These are phyloP conservation scores for Triplophysa bombifrons DNA, from an alignment of 2,797 vertebrate genomes.

Conservation along the genomic window DNA sequence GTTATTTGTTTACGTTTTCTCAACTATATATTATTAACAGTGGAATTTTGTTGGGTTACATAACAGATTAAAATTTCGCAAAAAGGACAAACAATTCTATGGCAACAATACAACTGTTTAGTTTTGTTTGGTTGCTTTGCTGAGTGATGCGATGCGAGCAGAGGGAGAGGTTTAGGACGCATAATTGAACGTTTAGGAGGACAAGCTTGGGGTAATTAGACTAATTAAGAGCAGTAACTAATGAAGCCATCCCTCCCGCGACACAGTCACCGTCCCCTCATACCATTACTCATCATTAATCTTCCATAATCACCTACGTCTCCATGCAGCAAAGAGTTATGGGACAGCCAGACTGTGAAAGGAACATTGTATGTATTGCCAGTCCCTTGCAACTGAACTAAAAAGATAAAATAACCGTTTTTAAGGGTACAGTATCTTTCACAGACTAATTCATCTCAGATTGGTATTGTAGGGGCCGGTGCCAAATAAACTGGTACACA, in stretches of 20 bases:
- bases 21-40: too few relatives aligned
- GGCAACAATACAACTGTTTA: not conserved
- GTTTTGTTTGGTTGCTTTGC: conserved; percentile 13
- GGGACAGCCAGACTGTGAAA: conserved; percentile 20
- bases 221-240: conserved; percentile 72
- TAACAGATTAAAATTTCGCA: too few relatives aligned
- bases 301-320: conserved; percentile 67
- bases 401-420: conserved; percentile 27
- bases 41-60: too few relatives aligned
- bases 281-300: conserved; percentile 72
- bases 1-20: too few relatives aligned
- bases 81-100: too few relatives aligned
- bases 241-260: conserved; percentile 64
- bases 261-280: conserved; percentile 60
- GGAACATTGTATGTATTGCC: conserved; percentile 6
- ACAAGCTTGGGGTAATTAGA: conserved; percentile 72
- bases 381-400: not conserved
- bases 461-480: conserved; percentile 38
- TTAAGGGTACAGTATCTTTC: not conserved
- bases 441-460: conserved; percentile 21
- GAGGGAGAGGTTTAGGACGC: conserved; percentile 51
- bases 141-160: conserved; percentile 51
- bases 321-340: conserved; percentile 13
- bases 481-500: conserved; percentile 42
- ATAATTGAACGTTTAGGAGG: conserved; percentile 68